These are phyloP conservation scores for Sarcophaga rosellei DNA, from an alignment of 2,888 invertebrate genomes.

Conservation along the genomic window DNA sequence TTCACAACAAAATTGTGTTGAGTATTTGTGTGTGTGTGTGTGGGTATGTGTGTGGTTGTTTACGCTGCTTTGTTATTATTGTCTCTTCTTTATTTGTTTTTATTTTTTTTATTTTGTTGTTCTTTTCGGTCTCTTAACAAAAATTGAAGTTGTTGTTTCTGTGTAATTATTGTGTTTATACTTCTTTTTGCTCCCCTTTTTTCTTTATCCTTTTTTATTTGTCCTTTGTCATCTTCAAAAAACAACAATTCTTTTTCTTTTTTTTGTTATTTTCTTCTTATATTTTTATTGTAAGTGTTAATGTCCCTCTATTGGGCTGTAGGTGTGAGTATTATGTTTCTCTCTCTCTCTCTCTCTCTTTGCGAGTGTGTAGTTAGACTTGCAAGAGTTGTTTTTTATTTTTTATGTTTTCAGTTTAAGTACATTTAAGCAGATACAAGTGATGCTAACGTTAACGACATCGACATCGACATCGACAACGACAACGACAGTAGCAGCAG, in stretches of 20 bases:
- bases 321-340: neutral
- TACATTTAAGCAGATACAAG: conserved; percentile 51
- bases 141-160: conserved; percentile 59
- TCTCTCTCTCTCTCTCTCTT: neutral
- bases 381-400: neutral
- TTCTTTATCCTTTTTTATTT: neutral
- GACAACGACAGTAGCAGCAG: neutral
- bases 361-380: neutral
- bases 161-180: conserved; percentile 59
- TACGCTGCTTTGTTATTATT: neutral
- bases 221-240: neutral
- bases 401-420: conserved; percentile 33
- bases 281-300: conserved; percentile 38
- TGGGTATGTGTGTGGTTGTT: neutral
- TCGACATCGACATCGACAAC: conserved; percentile 5
- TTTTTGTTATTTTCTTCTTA: conserved; percentile 12
- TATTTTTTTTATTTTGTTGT: neutral
- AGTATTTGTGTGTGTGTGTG: no score
- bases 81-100: neutral
- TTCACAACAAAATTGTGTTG: no score
- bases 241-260: no score
- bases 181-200: neutral
- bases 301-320: conserved; percentile 18
- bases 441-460: conserved; percentile 48
- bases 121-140: conserved; percentile 24